phyloP scores from a whole-genome alignment of 2,113 vertebrate species.

The Sprattus sprattus region DNA sequence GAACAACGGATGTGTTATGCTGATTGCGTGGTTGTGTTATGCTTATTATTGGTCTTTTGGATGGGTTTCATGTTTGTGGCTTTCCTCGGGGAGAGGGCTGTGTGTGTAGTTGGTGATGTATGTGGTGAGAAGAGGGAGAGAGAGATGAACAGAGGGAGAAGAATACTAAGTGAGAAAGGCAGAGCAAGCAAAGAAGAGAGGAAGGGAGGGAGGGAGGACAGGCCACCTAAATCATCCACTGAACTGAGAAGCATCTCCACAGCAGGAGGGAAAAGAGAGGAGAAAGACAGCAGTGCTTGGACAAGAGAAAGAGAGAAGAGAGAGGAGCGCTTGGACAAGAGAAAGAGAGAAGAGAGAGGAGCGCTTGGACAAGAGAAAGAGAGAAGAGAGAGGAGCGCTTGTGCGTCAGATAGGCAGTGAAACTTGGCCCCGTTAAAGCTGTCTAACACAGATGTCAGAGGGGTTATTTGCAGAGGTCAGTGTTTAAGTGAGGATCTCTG shows the following conservation, averaged over 20 bases:
- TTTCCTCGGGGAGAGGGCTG: neutral
- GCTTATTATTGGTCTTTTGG: neutral
- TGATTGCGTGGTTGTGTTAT: neutral
- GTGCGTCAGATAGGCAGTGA: constrained; percentile 65
- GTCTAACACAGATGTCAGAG: constrained; percentile 56
- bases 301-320: neutral
- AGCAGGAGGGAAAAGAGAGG: neutral
- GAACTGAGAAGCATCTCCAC: neutral
- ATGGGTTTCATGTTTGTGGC: neutral
- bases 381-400: constrained; percentile 60
- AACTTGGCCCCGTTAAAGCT: constrained; percentile 60
- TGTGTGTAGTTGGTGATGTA: neutral
- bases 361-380: neutral
- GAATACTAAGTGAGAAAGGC: neutral
- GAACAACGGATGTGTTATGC: neutral
- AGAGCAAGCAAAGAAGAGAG: neutral
- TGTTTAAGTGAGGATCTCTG: constrained; percentile 52
- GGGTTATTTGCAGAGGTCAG: constrained; percentile 65
- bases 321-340: constrained; percentile 33
- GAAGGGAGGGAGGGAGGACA: neutral
- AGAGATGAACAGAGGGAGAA: neutral
- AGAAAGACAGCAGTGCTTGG: neutral
- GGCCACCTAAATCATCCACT: neutral
- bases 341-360: constrained; percentile 57
- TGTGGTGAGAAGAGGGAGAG: neutral